A percentile compares a stretch with the other conserved stretches of the same genome.
Evolutionary conservation across 2,113 vertebrate genomes (phyloP).

Genomic region (Nycticryphes semicollaris): DNA sequence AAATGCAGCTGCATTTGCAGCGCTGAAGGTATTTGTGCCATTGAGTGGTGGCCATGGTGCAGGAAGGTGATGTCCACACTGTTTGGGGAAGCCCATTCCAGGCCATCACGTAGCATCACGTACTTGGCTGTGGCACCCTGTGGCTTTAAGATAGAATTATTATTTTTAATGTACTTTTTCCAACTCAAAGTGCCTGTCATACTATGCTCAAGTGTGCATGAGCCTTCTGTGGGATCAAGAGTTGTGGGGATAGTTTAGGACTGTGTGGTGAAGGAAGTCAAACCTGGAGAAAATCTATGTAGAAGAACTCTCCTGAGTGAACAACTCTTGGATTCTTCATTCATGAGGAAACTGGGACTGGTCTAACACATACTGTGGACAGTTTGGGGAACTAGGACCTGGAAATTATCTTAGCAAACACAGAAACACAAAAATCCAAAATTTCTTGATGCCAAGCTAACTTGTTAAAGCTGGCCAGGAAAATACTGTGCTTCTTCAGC

Average conservation of each 20-base stretch:
- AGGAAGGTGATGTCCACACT: not conserved
- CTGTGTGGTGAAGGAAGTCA: not conserved
- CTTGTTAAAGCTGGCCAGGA: not conserved
- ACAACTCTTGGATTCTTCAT: not conserved
- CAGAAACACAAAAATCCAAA: not conserved
- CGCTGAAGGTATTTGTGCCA: not conserved
- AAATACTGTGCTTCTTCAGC: not conserved
- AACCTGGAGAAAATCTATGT: not conserved
- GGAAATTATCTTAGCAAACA: not conserved
- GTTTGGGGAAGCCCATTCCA: not conserved
- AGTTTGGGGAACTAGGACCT: not conserved
- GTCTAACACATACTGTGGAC: not conserved
- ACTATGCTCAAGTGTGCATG: fast-evolving
- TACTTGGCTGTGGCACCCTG: not conserved
- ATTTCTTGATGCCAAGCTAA: not conserved
- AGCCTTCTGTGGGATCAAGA: not conserved
- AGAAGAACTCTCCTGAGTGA: fast-evolving
- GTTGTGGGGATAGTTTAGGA: not conserved
- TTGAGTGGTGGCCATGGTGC: not conserved
- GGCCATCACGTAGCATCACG: not conserved
- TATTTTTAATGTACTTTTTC: not conserved
- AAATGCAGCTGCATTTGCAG: not conserved
- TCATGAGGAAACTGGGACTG: not conserved
- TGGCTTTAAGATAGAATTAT: not conserved
- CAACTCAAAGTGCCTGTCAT: not conserved